Base-by-base conservation (phyloP, 2,888 invertebrate species). In the Acanthosepion lycidas region DNA sequence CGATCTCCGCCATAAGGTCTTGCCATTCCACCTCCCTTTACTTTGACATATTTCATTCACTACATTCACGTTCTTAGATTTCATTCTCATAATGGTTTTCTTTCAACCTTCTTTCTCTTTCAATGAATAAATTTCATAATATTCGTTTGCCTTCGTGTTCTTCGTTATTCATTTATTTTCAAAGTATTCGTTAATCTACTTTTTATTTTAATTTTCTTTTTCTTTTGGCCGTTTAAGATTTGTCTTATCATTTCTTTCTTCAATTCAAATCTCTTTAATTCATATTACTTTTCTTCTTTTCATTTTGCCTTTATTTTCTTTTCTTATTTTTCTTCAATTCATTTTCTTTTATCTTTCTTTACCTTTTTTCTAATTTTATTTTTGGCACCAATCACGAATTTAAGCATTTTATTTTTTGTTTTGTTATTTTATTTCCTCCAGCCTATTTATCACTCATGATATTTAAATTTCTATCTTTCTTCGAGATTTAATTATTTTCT, bases 1-100 rank as follows among this genome's bases (percentile, higher is more conserved):
- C 78, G 78, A 78, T 78, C 78, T 78, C n/a, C 78, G 78, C 78
- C 78, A 33, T n/a, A 78, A 78, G 78, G 78, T 78, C n/a, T 33
- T 78, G n/a, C 33, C n/a, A 78, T 78, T 78, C n/a, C 78, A 78
- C 33, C 78, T 78, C n/a, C 78, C n/a, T 78, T 78, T 78, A 78
- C 78, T 78, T 78, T 78, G 78, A 78, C n/a, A 33, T 78, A 33
- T 12, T 12, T 78, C 33, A 5, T 12, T 78, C 78, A 42, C 42
- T 3, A 42, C 42, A 18, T 78, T n/a, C 78, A 78, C 12, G 3
- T 78, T 78, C 78, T 78, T 78, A 33, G 78, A 78, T 78, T 78
- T 78, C 78, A 78, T 78, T 78, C n/a, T n/a, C 4, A 4, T n/a
- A 78, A 78, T 8, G n/a, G 15, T 78, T 78, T 78, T 64, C 64